phyloP scores from a whole-genome alignment of 2,797 vertebrate genomes.

The Sylvilagus floridanus region DNA sequence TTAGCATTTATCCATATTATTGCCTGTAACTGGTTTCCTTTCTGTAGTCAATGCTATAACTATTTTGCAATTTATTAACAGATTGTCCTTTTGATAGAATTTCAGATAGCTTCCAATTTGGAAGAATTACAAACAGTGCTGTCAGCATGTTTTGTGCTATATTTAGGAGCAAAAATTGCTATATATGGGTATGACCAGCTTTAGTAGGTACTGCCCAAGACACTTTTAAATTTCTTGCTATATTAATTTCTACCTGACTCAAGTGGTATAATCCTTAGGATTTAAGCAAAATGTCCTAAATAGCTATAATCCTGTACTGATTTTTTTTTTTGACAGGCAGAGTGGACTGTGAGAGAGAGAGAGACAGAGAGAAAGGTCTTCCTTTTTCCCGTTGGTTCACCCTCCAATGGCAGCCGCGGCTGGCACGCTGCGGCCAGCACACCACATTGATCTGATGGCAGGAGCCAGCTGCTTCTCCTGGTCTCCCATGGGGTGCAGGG shows the following conservation, averaged over 20 bases:
- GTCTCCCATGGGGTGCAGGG: too few relatives aligned
- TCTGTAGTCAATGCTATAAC: neutral
- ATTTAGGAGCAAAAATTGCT: neutral
- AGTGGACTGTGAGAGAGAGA: too few relatives aligned
- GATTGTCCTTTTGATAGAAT: neutral
- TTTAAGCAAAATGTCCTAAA: constrained; percentile 20
- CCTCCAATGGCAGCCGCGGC: too few relatives aligned
- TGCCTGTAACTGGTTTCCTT: neutral
- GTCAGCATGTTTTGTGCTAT: neutral
- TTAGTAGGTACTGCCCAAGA: neutral
- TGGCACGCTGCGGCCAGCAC: too few relatives aligned
- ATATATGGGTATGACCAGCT: neutral
- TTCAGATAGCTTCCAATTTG: constrained; percentile 11
- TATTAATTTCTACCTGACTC: constrained; percentile 16
- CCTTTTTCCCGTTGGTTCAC: too few relatives aligned
- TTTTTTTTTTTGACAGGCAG: constrained; percentile 3
- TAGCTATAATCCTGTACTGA: neutral
- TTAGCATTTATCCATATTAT: neutral
- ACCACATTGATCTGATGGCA: too few relatives aligned
- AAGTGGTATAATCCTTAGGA: neutral
- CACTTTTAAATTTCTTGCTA: neutral
- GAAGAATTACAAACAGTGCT: neutral
- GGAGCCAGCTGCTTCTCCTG: too few relatives aligned
- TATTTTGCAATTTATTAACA: neutral
- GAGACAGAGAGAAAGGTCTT: too few relatives aligned